These are phyloP conservation scores for Diplodus sargus DNA, from an alignment of 2,797 vertebrate species.

Conservation along the genomic window DNA sequence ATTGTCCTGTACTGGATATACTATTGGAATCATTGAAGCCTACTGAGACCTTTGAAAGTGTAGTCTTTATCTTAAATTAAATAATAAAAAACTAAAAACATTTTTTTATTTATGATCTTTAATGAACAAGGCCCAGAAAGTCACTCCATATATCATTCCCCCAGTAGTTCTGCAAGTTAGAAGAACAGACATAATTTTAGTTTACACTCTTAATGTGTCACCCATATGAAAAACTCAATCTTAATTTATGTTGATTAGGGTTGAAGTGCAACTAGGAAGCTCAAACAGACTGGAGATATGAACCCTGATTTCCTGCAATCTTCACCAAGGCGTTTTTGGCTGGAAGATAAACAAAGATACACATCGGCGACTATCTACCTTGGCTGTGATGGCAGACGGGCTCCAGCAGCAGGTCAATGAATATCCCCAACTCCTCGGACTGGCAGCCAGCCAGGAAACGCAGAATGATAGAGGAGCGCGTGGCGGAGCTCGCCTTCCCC, in stretches of 20 bases:
- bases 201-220: too few species aligned
- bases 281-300: too few species aligned
- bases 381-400: slow-evolving; percentile 88
- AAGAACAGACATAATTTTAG: too few species aligned
- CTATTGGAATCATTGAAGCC: not conserved
- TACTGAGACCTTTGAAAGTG: not conserved
- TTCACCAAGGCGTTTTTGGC: not conserved
- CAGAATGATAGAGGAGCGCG: slow-evolving; percentile 93
- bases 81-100: too few species aligned
- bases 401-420: slow-evolving; percentile 94
- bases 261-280: not conserved
- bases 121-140: too few species aligned
- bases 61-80: too few species aligned
- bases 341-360: too few species aligned
- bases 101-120: too few species aligned
- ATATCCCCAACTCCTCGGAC: slow-evolving; percentile 91
- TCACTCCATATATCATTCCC: too few species aligned
- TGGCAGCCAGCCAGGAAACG: slow-evolving; percentile 93
- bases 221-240: too few species aligned
- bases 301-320: not conserved
- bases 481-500: slow-evolving; percentile 87
- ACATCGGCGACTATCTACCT: slow-evolving; percentile 76
- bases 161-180: too few species aligned
- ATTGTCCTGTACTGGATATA: not conserved
- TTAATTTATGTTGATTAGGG: too few species aligned